phyloP scores from a whole-genome alignment of 2,797 vertebrate species.

The Sciurus carolinensis region DNA sequence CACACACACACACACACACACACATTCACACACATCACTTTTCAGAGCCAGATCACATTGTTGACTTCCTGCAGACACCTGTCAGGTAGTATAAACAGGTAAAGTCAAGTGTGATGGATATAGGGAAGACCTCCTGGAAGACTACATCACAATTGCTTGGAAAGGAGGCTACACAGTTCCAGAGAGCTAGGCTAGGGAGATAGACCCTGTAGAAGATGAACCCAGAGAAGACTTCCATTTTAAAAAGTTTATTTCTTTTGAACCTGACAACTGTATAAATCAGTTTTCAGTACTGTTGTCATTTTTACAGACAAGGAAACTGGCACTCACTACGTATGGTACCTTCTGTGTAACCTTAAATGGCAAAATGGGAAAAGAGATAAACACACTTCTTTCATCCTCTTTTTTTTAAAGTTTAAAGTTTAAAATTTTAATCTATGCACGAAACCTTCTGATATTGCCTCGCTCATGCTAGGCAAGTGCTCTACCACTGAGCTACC shows the following conservation, averaged over 20 bases:
- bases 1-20: rapidly evolving
- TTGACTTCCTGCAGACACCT: background rate
- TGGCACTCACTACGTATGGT: background rate
- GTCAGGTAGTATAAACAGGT: background rate
- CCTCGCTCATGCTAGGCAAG: too few relatives aligned
- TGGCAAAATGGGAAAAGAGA: background rate
- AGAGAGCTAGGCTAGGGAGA: background rate
- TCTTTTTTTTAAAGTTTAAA: background rate
- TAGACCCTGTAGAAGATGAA: background rate
- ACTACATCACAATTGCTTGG: too few relatives aligned
- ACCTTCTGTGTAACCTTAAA: background rate
- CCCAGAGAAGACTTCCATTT: too few relatives aligned
- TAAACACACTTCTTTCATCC: background rate
- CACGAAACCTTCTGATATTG: background rate
- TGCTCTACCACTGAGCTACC: background rate
- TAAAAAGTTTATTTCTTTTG: background rate
- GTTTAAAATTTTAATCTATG: background rate
- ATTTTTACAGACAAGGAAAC: background rate
- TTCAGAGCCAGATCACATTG: background rate
- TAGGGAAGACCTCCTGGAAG: background rate
- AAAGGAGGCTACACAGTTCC: background rate
- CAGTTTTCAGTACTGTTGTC: background rate
- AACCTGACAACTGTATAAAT: background rate
- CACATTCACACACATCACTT: background rate
- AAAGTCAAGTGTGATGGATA: background rate